phyloP scores from a whole-genome alignment of 2,888 invertebrate species.

The Bugula neritina region DNA sequence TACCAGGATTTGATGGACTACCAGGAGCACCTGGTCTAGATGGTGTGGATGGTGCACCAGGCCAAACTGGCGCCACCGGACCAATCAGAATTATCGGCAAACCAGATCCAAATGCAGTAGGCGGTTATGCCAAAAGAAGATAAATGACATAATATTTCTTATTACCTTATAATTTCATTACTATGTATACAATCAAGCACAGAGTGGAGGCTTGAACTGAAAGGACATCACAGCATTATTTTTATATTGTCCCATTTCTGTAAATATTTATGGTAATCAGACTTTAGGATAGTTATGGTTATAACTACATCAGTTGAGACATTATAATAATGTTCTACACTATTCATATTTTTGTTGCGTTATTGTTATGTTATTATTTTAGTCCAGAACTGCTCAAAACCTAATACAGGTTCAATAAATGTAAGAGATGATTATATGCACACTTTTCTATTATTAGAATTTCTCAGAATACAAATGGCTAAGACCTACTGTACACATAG shows the following conservation, averaged over 20 bases:
- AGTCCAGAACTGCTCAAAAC: neutral
- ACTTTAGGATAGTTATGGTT: neutral
- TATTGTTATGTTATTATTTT: neutral
- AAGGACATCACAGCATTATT: neutral
- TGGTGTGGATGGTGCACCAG: neutral
- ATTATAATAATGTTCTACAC: neutral
- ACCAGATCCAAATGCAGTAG: neutral
- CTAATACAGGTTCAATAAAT: neutral
- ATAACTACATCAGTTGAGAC: neutral
- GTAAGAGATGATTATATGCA: too few species aligned
- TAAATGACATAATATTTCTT: too few species aligned
- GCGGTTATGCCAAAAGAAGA: neutral
- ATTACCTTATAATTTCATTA: too few species aligned
- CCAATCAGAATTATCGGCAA: neutral
- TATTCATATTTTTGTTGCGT: neutral
- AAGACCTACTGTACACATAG: too few species aligned
- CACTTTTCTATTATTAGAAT: too few species aligned
- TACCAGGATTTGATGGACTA: slow-evolving; percentile 40
- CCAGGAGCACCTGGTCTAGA: neutral
- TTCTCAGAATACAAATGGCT: too few species aligned
- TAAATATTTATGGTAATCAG: neutral
- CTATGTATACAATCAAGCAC: neutral
- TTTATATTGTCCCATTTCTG: neutral
- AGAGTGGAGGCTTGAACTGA: neutral
- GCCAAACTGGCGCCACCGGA: neutral